Base-by-base conservation (phyloP, 2,113 vertebrate species). In the Archocentrus centrarchus region DNA sequence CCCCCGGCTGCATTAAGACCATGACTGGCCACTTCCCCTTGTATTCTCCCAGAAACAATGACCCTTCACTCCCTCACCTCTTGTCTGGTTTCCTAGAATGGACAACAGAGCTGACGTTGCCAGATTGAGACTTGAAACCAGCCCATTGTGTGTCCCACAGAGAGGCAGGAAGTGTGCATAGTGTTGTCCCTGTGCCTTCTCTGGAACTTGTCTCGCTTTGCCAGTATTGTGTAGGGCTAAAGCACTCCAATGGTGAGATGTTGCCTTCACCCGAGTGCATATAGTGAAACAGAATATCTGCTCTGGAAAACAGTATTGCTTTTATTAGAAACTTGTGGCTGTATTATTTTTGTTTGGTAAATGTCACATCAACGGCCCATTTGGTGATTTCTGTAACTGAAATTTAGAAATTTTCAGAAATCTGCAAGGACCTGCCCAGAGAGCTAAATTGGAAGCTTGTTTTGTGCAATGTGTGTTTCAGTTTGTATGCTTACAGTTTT, bases 1-100 rank as follows among this genome's bases (percentile, higher is more conserved):
- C 35, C 35, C 37, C 32, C 32, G 1, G 30, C 70, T 59, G 61
- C 58, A 55, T 79, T 81, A 70, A 86, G 88, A 39, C 80, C 86
- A 47, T 79, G 81, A 88, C 78, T 20, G 7, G 57, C 53, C 70
- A 84, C 73, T 89, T 90, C 92, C 86, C 90, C 73, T 77, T 75
- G 61, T 68, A 80, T 77, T 92, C 87, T 92, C 77, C 32, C 35
- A 82, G 59, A 86, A 93, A 93, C 92, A 94, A 87, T 93, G 84
- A 84, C 83, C 84, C 82, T 68, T 81, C 44, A 35, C 86, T 84
- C 80, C 50, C 58, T 58, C 24, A 86, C 80, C 81, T 79, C 90
- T 84, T 39, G 77, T 82, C 79, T 83, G 61, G 62, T 90, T 94
- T 94, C 91, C 86, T 83, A 61, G 84, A 93, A 80, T 53, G 53